A percentile compares a stretch with the other conserved stretches of the same genome.
Conservation (phyloP, 2,113 vertebrate genomes). For the Shinisaurus crocodilurus region DNA sequence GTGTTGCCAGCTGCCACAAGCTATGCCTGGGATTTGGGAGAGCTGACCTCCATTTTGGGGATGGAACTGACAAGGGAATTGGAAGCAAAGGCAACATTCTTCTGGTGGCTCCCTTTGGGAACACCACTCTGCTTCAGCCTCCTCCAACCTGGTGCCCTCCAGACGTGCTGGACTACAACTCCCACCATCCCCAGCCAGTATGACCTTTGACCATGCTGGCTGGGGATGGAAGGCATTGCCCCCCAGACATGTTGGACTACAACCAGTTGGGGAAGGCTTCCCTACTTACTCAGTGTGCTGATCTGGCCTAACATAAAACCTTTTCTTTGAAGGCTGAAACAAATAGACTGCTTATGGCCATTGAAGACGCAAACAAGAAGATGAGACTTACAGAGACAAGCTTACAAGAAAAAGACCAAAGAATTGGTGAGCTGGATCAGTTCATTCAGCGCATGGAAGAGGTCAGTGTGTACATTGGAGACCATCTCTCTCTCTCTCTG, state of each 20-base stretch:
- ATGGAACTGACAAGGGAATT: neutral
- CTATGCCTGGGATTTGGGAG: too few relatives aligned
- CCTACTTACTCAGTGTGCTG: neutral
- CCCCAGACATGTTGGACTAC: too few relatives aligned
- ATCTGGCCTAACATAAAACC: neutral
- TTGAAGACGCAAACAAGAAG: constrained; percentile 92
- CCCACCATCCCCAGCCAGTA: too few relatives aligned
- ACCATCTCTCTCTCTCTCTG: neutral
- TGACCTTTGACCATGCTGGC: too few relatives aligned
- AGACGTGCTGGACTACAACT: too few relatives aligned
- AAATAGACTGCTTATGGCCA: constrained; percentile 86
- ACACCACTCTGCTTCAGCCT: neutral
- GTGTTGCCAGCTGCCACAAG: neutral
- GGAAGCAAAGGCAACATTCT: neutral
- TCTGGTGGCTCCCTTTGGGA: neutral
- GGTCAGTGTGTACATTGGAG: constrained; percentile 66
- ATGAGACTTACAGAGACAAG: constrained; percentile 83
- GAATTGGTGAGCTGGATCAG: constrained; percentile 89
- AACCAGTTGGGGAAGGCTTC: neutral
- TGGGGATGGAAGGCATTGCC: too few relatives aligned
- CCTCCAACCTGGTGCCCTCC: too few relatives aligned
- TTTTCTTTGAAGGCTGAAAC: constrained; percentile 84
- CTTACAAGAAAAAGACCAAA: constrained; percentile 90
- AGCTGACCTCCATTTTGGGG: neutral
- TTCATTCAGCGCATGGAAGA: constrained; percentile 92